Evolutionary conservation across 2,113 vertebrate genomes (phyloP), one percentile per base, ranked within the genome.

Genomic region (Sander vitreus): DNA sequence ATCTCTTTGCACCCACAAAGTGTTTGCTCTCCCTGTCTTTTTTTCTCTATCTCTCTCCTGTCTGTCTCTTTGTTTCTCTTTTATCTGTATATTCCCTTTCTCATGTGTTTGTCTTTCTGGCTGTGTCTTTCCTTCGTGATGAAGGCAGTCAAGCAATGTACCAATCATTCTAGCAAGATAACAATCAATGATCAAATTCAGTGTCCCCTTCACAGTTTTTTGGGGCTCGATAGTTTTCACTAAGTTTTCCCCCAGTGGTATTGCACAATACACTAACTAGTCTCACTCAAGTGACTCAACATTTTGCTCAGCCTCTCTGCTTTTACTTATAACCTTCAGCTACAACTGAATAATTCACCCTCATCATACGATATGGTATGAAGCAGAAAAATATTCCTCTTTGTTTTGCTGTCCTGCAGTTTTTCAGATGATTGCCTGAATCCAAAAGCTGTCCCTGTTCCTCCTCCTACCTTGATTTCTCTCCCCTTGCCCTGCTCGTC

Each of bases 1-100:
- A 66, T 86, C 72, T 71, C 54, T 90, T 62, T 83, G 66, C 91
- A 90, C 57, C 25, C 36, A 77, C 76, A 67, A 57, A 45, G 53
- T 69, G 25, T 90, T 91, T 93, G 92, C 92, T 90, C 65, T 62
- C 43, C 57, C 36, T 83, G 60, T 81, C 88, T 73, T 27, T 48
- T 16, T 5, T 6, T 23, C 14, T 64, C 39, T 39, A 6, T 45
- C 48, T 59, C 62, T 69, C 48, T 36, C 64, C 1, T 15, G 9
- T 66, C 62, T 62, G 9, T 48, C 45, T 50, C 43, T 66, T 51
- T 43, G 50, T 64, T 62, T 36, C 48, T 30, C 15, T 54, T 43
- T 81, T 64, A 59, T 77, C 50, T 66, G 18, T 73, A 45, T 43
- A 9, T 27, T 25, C 8, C 9, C 19, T 70, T 30, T 54, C 23